These are phyloP conservation scores for Drosophila anomalata DNA, from an alignment of 2,888 invertebrate species.

Conservation along the genomic window DNA sequence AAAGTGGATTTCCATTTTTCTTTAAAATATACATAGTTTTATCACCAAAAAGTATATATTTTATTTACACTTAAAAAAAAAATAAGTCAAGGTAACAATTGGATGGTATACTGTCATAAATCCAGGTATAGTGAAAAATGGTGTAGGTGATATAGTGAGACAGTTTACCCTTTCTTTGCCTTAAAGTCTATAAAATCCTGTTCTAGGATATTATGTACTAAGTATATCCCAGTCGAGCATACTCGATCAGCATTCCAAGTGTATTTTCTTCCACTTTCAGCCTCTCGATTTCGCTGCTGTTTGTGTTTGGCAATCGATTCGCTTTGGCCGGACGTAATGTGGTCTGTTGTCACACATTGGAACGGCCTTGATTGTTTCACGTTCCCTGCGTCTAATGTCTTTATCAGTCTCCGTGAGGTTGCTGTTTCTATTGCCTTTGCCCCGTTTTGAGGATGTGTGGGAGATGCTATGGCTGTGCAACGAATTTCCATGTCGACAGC, in stretches of 20 bases:
- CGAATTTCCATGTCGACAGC: slow-evolving; percentile 43
- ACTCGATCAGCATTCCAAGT: slow-evolving; percentile 22
- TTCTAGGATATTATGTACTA: neutral
- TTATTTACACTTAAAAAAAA: no score
- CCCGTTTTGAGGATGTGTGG: neutral
- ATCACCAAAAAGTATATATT: no score
- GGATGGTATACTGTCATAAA: no score
- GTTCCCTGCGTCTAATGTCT: slow-evolving; percentile 53
- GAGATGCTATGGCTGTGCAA: slow-evolving; percentile 43
- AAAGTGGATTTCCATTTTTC: no score
- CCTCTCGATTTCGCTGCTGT: slow-evolving; percentile 23
- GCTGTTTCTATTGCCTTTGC: slow-evolving; percentile 6
- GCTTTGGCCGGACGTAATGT: slow-evolving; percentile 62
- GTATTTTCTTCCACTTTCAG: slow-evolving; percentile 7
- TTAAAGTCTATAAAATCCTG: neutral
- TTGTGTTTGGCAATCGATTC: slow-evolving; percentile 65
- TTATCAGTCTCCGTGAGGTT: slow-evolving; percentile 55
- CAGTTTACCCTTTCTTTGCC: neutral
- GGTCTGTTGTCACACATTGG: slow-evolving; percentile 47
- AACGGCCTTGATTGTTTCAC: slow-evolving; percentile 70
- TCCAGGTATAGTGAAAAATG: no score
- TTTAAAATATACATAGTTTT: no score
- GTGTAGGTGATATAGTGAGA: no score
- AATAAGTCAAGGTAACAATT: no score
- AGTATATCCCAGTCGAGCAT: slow-evolving; percentile 14